Conservation (phyloP, 2,888 invertebrate species). For the Melinaea marsaeus region DNA sequence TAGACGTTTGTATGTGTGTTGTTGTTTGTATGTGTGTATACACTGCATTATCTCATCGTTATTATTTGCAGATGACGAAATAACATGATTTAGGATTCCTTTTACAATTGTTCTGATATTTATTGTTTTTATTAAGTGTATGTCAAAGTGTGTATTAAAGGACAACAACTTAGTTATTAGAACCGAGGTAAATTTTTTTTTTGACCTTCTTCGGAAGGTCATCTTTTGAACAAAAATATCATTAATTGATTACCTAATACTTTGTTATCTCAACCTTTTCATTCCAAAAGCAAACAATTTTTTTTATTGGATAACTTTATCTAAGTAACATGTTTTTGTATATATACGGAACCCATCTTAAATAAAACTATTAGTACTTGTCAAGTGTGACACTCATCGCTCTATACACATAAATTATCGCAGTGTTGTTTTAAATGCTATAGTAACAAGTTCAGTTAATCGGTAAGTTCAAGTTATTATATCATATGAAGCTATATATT, state of each 20-base stretch:
- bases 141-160: background rate
- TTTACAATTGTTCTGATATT: background rate
- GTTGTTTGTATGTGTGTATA: conserved; percentile 40
- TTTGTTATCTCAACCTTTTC: too few relatives aligned
- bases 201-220: too few relatives aligned
- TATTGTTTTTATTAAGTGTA: background rate
- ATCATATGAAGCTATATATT: conserved; percentile 3
- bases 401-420: conserved; percentile 29
- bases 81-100: conserved; percentile 43
- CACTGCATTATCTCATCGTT: conserved; percentile 50
- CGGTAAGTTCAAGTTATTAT: conserved; percentile 28
- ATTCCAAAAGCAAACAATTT: too few relatives aligned
- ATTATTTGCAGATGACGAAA: conserved; percentile 43
- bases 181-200: too few relatives aligned
- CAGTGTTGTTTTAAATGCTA: conserved; percentile 34
- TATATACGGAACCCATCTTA: conserved; percentile 24
- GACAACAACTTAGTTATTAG: too few relatives aligned
- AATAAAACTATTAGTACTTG: background rate
- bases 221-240: too few relatives aligned
- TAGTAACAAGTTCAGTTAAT: conserved; percentile 26
- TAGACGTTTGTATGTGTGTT: conserved; percentile 26
- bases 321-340: background rate
- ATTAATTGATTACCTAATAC: too few relatives aligned
- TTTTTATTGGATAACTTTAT: too few relatives aligned
- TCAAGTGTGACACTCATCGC: background rate